Evolutionary conservation across 2,888 invertebrate species (phyloP), one percentile per base, ranked within the genome.

Genomic region (Phlogophora meticulosa): DNA sequence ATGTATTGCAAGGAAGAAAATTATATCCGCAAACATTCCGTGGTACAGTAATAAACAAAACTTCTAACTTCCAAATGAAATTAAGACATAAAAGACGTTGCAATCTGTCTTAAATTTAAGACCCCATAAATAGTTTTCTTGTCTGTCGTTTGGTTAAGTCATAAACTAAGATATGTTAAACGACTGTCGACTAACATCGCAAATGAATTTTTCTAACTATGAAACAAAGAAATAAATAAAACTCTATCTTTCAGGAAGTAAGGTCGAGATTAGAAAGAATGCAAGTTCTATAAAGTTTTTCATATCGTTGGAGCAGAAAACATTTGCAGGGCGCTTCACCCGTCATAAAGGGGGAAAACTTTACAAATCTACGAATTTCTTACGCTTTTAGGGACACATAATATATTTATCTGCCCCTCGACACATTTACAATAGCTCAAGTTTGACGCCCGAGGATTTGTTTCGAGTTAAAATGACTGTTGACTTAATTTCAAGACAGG

Each of bases 341-440:
- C 91, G 89, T 94, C 94, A 93, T 94, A 94, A 94, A 94, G 89
- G 94, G 94, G 84, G 94, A 89, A 93, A 94, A 95, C 89, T 95
- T 95, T 94, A 94, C 93, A 95, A 94, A 94, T 95, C 92, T 94
- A 90, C 87, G 93, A 90, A 95, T 94, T 94, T 94, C 94, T 92
- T 93, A 92, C 92, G 93, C 93, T 94, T 93, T 93, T 91, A 91
- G 92, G 90, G 91, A 90, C 91, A 93, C 91, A 91, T 93, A 93
- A 95, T 94, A 91, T 93, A 94, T 94, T 95, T 95, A 95, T 95
- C 94, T 91, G 88, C 91, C 95, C 94, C 93, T 91, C 89, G 93
- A 92, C 94, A 95, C 94, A 91, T 93, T 89, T 90, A 91, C 91
- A 93, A 93, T 91, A 88, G 88, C 90, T 84, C 78, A 89, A 94